A percentile compares a stretch with the other conserved stretches of the same genome.
phyloP scores from a whole-genome alignment of 2,888 invertebrate species.

The Cryptophagus acutangulus region DNA sequence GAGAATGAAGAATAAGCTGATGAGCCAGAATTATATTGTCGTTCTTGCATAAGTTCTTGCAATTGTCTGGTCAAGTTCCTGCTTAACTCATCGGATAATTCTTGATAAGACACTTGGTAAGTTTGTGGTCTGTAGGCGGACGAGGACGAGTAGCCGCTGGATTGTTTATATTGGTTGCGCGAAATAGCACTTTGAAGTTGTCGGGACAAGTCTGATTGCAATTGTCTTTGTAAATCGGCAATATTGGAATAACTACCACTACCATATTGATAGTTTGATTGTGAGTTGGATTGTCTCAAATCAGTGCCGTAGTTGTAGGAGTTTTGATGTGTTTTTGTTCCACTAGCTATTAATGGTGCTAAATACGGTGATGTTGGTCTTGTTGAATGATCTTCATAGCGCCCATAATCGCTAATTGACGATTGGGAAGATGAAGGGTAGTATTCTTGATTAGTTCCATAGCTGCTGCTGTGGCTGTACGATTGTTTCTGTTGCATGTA shows the following conservation, averaged over 20 bases:
- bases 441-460: constrained; percentile 4
- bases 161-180: constrained; percentile 24
- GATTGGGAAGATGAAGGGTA: constrained; percentile 1
- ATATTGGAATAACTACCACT: constrained; percentile 16
- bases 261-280: neutral
- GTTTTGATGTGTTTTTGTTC: constrained; percentile 8
- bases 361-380: constrained; percentile 19
- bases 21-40: constrained; percentile 22
- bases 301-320: constrained; percentile 12
- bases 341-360: constrained; percentile 18
- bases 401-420: constrained; percentile 5
- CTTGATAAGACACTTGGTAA: constrained; percentile 33
- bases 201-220: constrained; percentile 35
- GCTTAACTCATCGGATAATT: constrained; percentile 40
- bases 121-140: constrained; percentile 23
- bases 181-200: constrained; percentile 37
- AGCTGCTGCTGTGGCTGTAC: constrained; percentile 11
- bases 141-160: constrained; percentile 14
- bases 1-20: constrained; percentile 21
- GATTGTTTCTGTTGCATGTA: constrained; percentile 2
- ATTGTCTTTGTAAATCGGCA: constrained; percentile 28
- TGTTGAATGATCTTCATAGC: constrained; percentile 10
- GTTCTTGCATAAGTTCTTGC: constrained; percentile 24
- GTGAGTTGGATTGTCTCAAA: constrained; percentile 11
- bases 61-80: constrained; percentile 41